Evolutionary conservation across 1,140 invertebrate genomes (phyloP).

Genomic region (Pogonomyrmex barbatus): DNA sequence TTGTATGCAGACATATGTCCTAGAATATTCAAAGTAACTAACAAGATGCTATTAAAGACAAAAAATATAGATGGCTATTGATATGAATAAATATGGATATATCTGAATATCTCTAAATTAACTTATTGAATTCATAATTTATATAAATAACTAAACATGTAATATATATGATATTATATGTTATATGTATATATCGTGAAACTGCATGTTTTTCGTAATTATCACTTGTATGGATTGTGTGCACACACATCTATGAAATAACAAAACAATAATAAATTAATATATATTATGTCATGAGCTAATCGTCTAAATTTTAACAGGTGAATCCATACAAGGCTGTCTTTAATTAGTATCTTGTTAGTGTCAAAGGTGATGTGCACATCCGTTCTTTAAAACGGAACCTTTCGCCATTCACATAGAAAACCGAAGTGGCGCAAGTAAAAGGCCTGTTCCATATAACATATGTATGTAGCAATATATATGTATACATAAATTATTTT

Average conservation of each 20-base stretch:
- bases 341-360: constrained; percentile 10
- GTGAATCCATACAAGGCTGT: background rate
- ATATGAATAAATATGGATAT: no score
- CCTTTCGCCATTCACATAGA: constrained; percentile 22
- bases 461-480: constrained; percentile 59
- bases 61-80: background rate
- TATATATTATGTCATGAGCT: background rate
- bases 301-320: background rate
- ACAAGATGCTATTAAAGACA: background rate
- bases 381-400: constrained; percentile 15
- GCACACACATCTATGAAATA: background rate
- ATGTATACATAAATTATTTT: constrained; percentile 73
- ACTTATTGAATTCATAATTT: constrained; percentile 3
- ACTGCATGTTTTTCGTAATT: no score
- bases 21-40: background rate
- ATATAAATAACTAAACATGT: background rate
- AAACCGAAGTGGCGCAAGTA: constrained; percentile 32
- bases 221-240: no score
- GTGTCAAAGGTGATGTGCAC: background rate
- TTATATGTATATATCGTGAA: no score
- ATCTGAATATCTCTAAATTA: no score
- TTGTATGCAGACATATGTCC: constrained; percentile 11
- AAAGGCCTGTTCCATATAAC: constrained; percentile 66
- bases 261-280: constrained; percentile 1
- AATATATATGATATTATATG: no score